These are phyloP conservation scores for Mimumesa dahlbomi DNA, from an alignment of 2,888 invertebrate species.

Conservation along the genomic window DNA sequence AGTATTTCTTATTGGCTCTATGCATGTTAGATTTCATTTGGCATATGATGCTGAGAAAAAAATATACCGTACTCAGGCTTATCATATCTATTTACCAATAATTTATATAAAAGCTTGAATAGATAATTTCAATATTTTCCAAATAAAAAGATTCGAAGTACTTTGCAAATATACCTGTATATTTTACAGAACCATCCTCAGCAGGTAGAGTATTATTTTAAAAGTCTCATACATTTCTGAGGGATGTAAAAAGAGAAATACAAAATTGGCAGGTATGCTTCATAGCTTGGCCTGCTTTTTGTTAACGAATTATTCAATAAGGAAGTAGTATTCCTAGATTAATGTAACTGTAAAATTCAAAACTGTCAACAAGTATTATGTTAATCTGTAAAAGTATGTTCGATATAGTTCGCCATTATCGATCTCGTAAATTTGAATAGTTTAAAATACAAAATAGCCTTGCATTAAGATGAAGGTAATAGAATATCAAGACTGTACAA, in stretches of 20 bases:
- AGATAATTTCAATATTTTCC: conserved; percentile 35
- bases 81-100: neutral
- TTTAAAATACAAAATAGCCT: conserved; percentile 43
- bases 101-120: conserved; percentile 28
- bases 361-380: conserved; percentile 39
- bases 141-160: conserved; percentile 33
- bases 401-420: conserved; percentile 37
- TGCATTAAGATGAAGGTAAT: conserved; percentile 27
- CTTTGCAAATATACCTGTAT: conserved; percentile 15
- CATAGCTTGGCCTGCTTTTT: conserved; percentile 21
- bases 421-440: conserved; percentile 37
- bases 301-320: conserved; percentile 18
- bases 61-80: conserved; percentile 10
- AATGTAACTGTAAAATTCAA: conserved; percentile 30
- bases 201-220: conserved; percentile 46
- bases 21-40: conserved; percentile 5
- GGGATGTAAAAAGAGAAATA: conserved; percentile 44
- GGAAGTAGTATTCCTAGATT: conserved; percentile 20
- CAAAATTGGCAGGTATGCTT: conserved; percentile 38
- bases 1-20: neutral
- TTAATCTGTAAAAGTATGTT: conserved; percentile 25
- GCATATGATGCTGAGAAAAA: conserved; percentile 15
- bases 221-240: conserved; percentile 32
- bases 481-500: conserved; percentile 28
- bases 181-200: conserved; percentile 25